These are phyloP conservation scores for Nephrotoma appendiculata DNA, from an alignment of 2,888 invertebrate species.

Conservation along the genomic window DNA sequence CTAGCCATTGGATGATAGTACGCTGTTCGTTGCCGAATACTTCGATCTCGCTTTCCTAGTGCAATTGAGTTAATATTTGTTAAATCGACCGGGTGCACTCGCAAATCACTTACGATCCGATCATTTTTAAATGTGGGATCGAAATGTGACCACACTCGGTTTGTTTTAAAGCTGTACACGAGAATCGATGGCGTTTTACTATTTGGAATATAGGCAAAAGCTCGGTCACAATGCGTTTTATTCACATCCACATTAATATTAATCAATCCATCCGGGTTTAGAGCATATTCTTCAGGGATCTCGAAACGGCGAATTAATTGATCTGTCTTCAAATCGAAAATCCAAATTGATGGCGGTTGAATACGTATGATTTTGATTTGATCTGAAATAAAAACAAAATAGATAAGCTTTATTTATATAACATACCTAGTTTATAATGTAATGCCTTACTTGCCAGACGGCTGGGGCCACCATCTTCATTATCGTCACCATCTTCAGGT, in stretches of 20 bases:
- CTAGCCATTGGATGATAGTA: conserved; percentile 58
- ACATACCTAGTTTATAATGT: not conserved
- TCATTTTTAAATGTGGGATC: not conserved
- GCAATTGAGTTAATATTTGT: conserved; percentile 22
- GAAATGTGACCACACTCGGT: not conserved
- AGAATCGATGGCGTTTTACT: not conserved
- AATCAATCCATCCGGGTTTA: conserved; percentile 33
- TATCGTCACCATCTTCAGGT: not conserved
- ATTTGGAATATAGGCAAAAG: conserved; percentile 54
- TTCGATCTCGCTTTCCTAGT: conserved; percentile 34
- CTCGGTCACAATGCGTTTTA: conserved; percentile 39
- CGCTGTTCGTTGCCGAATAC: conserved; percentile 42
- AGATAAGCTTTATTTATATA: not conserved
- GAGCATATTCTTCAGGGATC: conserved; percentile 28
- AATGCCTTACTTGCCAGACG: not conserved
- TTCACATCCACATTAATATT: conserved; percentile 54
- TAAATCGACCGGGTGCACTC: not conserved
- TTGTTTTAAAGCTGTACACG: not conserved
- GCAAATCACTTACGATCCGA: not conserved
- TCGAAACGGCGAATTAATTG: conserved; percentile 40
- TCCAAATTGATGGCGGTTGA: conserved; percentile 45
- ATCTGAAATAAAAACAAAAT: not conserved
- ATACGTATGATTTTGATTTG: conserved; percentile 17
- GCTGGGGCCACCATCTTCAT: not conserved
- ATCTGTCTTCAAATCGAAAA: conserved; percentile 52